Evolutionary conservation across 2,797 vertebrate genomes (phyloP).

Genomic region (Tenualosa ilisha): DNA sequence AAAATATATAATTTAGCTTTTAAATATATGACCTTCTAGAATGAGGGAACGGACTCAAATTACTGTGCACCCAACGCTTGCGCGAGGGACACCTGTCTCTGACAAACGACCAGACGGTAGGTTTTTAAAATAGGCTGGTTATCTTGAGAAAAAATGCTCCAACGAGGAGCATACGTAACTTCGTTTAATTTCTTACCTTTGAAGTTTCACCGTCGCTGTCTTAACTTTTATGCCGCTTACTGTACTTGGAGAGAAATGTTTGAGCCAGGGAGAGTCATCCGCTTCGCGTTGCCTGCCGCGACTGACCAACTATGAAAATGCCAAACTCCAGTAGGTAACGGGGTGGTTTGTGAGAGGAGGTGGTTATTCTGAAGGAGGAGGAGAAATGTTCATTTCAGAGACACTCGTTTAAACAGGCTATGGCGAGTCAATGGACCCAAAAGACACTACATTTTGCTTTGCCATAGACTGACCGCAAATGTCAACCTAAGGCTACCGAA

Average conservation of each 20-base stretch:
- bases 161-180: background rate
- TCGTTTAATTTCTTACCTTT: background rate
- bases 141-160: background rate
- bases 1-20: background rate
- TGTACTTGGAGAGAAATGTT: background rate
- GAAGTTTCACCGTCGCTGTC: background rate
- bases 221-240: slow-evolving; percentile 8
- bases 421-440: background rate
- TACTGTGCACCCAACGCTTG: background rate
- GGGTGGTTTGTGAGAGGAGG: slow-evolving; percentile 16
- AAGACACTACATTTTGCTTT: background rate
- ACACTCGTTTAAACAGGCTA: background rate
- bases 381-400: background rate
- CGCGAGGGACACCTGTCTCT: slow-evolving; percentile 18
- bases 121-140: background rate
- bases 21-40: slow-evolving; percentile 10
- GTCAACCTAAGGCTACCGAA: background rate
- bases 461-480: background rate
- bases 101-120: background rate
- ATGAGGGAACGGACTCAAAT: slow-evolving; percentile 15
- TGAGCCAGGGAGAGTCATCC: background rate
- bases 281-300: slow-evolving; percentile 19
- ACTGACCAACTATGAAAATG: slow-evolving; percentile 16
- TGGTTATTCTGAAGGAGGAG: slow-evolving; percentile 15
- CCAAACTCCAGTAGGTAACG: slow-evolving; percentile 16